phyloP scores from a whole-genome alignment of 2,113 vertebrate genomes.

The Vidua chalybeata region DNA sequence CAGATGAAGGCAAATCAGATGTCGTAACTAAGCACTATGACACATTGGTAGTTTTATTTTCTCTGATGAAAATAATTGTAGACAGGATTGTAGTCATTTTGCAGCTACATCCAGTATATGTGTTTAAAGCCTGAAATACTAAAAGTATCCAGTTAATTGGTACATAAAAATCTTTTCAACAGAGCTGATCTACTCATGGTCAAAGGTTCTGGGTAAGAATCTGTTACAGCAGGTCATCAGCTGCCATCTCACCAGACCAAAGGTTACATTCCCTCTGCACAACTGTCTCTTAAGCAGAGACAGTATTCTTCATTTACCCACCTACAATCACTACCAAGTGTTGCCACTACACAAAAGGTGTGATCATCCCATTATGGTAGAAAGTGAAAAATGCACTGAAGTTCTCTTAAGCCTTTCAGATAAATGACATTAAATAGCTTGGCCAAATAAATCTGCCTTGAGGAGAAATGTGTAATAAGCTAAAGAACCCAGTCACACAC shows the following conservation, averaged over 20 bases:
- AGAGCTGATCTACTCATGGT: neutral
- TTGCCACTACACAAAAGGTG: neutral
- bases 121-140: neutral
- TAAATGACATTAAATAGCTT: neutral
- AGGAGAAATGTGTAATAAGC: neutral
- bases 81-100: neutral
- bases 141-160: neutral
- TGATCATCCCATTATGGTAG: neutral
- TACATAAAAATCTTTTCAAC: neutral
- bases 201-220: neutral
- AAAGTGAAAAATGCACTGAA: neutral
- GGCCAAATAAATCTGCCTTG: neutral
- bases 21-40: neutral
- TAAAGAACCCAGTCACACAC: neutral
- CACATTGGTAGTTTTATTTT: neutral
- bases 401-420: neutral
- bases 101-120: neutral
- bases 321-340: neutral
- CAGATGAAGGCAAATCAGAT: neutral
- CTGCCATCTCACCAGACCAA: neutral
- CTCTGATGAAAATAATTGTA: neutral
- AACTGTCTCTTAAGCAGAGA: neutral
- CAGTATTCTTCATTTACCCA: neutral
- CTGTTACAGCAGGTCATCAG: neutral
- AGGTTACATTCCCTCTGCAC: neutral